phyloP scores from a whole-genome alignment of 2,888 invertebrate genomes.

The Oithona nana region DNA sequence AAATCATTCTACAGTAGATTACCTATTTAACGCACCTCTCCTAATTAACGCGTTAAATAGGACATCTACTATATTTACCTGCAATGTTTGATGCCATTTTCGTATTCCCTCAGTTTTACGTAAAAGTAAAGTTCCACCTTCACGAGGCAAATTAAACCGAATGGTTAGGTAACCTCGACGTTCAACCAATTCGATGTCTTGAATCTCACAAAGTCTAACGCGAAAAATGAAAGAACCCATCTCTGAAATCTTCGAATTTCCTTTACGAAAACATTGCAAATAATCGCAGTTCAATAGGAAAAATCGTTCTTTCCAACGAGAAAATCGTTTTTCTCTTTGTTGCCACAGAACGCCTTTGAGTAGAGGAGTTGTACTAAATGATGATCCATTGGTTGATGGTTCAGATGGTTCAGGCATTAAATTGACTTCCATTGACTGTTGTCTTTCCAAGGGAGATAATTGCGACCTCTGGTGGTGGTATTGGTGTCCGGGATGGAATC shows the following conservation, averaged over 20 bases:
- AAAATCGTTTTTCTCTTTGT: slow-evolving; percentile 22
- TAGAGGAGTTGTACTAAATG: neutral
- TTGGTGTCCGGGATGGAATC: too few species aligned
- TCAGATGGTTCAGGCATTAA: too few species aligned
- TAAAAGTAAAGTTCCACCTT: neutral
- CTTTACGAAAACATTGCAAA: slow-evolving; percentile 22
- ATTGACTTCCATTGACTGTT: too few species aligned
- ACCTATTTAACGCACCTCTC: too few species aligned
- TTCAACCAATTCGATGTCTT: neutral
- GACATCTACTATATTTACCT: too few species aligned
- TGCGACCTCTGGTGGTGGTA: too few species aligned
- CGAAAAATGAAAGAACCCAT: slow-evolving; percentile 23
- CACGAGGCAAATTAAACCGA: neutral
- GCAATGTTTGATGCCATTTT: neutral
- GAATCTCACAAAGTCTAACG: slow-evolving; percentile 18
- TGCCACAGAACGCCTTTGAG: slow-evolving; percentile 22
- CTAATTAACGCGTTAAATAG: too few species aligned
- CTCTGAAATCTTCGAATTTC: slow-evolving; percentile 21
- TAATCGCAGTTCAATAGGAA: slow-evolving; percentile 22
- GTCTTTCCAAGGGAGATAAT: too few species aligned
- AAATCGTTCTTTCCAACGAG: slow-evolving; percentile 23
- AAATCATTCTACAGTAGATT: too few species aligned
- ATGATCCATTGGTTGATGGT: too few species aligned
- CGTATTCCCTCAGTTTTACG: neutral
- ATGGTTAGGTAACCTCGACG: neutral